Base-by-base conservation (phyloP, 2,888 invertebrate species). In the Drosophila neonasuta region DNA sequence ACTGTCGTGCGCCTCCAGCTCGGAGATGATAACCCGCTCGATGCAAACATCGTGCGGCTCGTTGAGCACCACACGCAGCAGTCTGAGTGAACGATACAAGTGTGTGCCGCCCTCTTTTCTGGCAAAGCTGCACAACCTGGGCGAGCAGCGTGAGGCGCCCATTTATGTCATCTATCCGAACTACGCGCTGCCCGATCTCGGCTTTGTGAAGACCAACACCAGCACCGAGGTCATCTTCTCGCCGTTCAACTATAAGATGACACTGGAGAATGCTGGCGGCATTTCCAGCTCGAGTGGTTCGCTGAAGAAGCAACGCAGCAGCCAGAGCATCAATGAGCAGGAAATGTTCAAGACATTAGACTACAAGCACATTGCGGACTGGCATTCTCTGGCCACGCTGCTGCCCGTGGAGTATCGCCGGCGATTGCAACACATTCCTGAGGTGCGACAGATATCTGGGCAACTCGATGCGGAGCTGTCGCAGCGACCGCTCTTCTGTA, bases 121-220 rank as follows among this genome's bases (percentile, higher is more conserved):
- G 69, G 93, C 93, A 77, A 94, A 94, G 89, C 90, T 95, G 13
- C 90, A 90, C 46, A 94, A 93, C 88, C 91, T 93, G 88, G 93
- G 93, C 7, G 93, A 93, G 75, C 93, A 92, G 88, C 90, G 88
- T 5, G 90, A 94, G 84, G 95, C 95, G 85, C 96, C 97, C 3
- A 95, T 97, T 1, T 97, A 96, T 90, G 95, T 97, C 45, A 94
- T 97, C 74, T 97, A 97, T 91, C 97, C 97, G 30, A 97, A 95
- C 90, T 97, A 97, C 88, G 95, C 97, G 7, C 91, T 97, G 69
- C 97, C 97, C 17, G 96, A 97, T 91, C 92, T 97, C 80, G 96
- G 95, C 80, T 97, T 97, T 90, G 92, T 97, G 60, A 91, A 92
- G 77, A 91, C 91, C 63, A 91, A 92, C 65, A 88, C 92, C 70